Base-by-base conservation (phyloP, 2,888 invertebrate species). In the Plutella xylostella region DNA sequence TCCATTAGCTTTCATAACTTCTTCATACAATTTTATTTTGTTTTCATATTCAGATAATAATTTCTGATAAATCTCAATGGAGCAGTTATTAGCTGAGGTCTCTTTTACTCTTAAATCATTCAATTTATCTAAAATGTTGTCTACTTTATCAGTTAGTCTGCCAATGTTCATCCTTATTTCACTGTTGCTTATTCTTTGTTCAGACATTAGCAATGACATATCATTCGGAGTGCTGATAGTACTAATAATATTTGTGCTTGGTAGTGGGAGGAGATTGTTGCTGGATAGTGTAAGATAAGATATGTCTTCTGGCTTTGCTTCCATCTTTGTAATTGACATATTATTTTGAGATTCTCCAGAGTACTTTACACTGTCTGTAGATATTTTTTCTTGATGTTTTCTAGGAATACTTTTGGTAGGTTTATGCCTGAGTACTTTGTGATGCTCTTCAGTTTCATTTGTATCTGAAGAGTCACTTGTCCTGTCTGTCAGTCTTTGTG, bases 121-220 rank as follows among this genome's bases (percentile, higher is more conserved):
- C 1, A 77, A 51, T 61, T 67, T 73, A 17, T 65, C 55, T 33
- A 74, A 45, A 43, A 79, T 52, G 50, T 60, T 47, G 49, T 80
- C 78, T 4, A 80, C 53, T 61, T 76, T 79, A 47, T 79, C 79
- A 48, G 65, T 57, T 42, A 79, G 58, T 60, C 72, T 71, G 45
- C 61, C 71, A 45, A 80, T 60, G 54, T 79, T 80, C 43, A 79
- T 75, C 55, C 80, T 65, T 40, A 80, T 48, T 56, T 82, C 80
- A 67, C 69, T 76, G 49, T 73, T 78, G 51, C 54, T 68, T 45
- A 78, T 61, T 58, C 77, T 74, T 60, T 79, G 78, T 60, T 82
- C 80, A 48, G 72, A 63, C 39, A 77, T 58, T 50, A 72, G 69
- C 46, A 64, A 52, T 51, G 57, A 61, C 46, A 75, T 55, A 45